Evolutionary conservation across 2,888 invertebrate genomes (phyloP), one percentile per base, ranked within the genome.

Genomic region (Taenaris catops): DNA sequence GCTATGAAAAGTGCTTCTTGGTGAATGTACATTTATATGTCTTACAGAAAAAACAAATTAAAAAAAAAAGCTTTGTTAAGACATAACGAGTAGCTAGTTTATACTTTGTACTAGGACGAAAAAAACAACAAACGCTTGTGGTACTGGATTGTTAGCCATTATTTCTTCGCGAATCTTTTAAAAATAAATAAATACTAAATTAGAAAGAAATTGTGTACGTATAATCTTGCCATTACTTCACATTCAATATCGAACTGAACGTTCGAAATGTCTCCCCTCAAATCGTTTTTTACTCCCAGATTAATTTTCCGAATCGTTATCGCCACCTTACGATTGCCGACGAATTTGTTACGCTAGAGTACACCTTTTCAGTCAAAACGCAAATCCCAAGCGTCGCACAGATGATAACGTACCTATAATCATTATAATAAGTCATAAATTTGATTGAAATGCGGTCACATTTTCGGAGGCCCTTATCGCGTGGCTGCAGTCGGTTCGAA

Each of bases 361-460:
- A 76, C 84, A 83, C 80, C 86, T 86, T 83, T 86, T 83, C 79
- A 79, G 58, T 72, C 58, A 71, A 80, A 83, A 83, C 75, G 76
- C 74, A 76, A 83, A 83, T 81, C 79, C 79, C 73, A 75, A 75
- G 81, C 75, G 73, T 44, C 58, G 59, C 69, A 53, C 64, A 58
- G 81, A 4, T 9, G 31, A 83, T 84, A 83, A 83, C 80, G 73
- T 70, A 66, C 78, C 80, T 80, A 80, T 78, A 80, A 83, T 84
- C 76, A 83, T 84, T 83, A 83, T 84, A 73, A 79, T 81, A 81
- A 81, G 65, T 84, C 80, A 81, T 86, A 84, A 84, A 84, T 83
- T 83, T 79, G 78, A 86, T 84, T 83, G 84, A 84, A 84, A 79
- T 81, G 81, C 73, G 80, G 81, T 81, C 74, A 81, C 78, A 83